Evolutionary conservation across 64 coral and sea anemone genomes (phyloP).

Genomic region (Astreopora myriophthalma): DNA sequence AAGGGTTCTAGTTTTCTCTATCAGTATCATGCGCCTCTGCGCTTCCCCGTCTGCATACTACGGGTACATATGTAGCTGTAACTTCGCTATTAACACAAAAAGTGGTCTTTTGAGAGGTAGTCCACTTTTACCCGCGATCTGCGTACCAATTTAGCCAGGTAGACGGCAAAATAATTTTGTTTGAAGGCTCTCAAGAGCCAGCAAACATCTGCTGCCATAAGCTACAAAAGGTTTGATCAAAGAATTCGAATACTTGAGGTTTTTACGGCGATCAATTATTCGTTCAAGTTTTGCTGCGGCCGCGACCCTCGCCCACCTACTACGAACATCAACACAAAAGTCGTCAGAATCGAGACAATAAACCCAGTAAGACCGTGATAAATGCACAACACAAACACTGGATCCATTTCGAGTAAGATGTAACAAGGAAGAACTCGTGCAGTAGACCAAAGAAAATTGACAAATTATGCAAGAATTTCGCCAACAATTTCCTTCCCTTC

Average conservation of each 20-base stretch:
- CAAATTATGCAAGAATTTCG: background rate
- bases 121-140: background rate
- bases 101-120: background rate
- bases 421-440: background rate
- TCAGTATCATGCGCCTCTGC: too few relatives aligned
- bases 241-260: background rate
- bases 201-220: conserved; percentile 33
- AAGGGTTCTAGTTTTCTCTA: too few relatives aligned
- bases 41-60: too few relatives aligned
- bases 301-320: too few relatives aligned
- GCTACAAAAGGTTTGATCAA: conserved; percentile 9
- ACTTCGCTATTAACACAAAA: too few relatives aligned
- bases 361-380: conserved; percentile 19
- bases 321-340: background rate
- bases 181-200: background rate
- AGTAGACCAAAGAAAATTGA: background rate
- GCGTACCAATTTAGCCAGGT: background rate
- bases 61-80: too few relatives aligned
- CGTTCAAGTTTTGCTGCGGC: background rate
- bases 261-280: conserved; percentile 29
- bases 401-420: background rate
- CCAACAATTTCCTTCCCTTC: too few relatives aligned
- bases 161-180: background rate
- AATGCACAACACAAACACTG: background rate
- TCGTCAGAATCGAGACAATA: background rate